These are phyloP conservation scores for Electrophaes corylata DNA, from an alignment of 2,888 invertebrate genomes.

Conservation along the genomic window DNA sequence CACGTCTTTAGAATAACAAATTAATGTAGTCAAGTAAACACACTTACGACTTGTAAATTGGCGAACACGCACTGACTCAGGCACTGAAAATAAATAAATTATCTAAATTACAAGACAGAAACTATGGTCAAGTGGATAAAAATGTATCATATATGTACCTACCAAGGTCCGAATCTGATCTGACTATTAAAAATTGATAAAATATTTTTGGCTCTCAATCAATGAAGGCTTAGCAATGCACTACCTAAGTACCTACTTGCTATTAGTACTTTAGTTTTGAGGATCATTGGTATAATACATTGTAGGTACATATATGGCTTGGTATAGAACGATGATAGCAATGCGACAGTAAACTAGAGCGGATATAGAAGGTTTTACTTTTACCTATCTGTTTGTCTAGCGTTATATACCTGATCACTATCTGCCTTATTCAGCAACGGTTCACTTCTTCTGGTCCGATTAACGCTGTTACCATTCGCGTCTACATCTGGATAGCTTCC, in stretches of 20 bases:
- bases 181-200: too few relatives aligned
- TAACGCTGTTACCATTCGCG: slow-evolving; percentile 32
- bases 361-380: too few relatives aligned
- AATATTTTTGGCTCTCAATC: too few relatives aligned
- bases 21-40: background rate
- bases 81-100: slow-evolving; percentile 65
- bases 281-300: too few relatives aligned
- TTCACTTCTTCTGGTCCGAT: slow-evolving; percentile 60
- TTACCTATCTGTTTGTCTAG: background rate
- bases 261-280: too few relatives aligned
- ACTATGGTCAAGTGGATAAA: too few relatives aligned
- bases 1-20: background rate
- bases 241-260: too few relatives aligned
- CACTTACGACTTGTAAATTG: slow-evolving; percentile 78
- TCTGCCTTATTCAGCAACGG: slow-evolving; percentile 59
- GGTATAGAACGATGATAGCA: too few relatives aligned
- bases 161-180: too few relatives aligned
- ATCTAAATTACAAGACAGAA: background rate
- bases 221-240: too few relatives aligned
- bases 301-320: too few relatives aligned
- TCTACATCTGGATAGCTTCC: slow-evolving; percentile 33
- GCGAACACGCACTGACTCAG: slow-evolving; percentile 81
- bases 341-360: background rate
- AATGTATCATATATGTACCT: too few relatives aligned
- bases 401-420: slow-evolving; percentile 60